These are phyloP conservation scores for Rutilus rutilus DNA, from an alignment of 2,113 vertebrate species.

Conservation along the genomic window DNA sequence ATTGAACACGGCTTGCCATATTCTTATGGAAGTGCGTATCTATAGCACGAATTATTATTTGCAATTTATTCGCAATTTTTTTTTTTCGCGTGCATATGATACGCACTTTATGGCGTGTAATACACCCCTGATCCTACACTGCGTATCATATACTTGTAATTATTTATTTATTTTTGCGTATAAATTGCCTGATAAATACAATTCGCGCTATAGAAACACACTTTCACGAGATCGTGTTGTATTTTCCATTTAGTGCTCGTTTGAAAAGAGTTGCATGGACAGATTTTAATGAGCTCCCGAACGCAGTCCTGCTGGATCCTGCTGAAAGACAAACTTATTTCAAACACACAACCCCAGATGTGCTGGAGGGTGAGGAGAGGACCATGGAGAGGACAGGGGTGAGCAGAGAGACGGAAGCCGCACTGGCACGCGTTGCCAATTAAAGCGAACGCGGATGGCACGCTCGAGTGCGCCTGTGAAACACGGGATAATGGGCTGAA, in stretches of 20 bases:
- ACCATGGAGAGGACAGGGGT: not conserved
- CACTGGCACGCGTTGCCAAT: conserved; percentile 47
- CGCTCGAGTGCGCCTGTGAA: conserved; percentile 43
- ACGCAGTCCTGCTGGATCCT: not conserved
- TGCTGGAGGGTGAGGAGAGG: conserved; percentile 8
- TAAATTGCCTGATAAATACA: too few relatives aligned
- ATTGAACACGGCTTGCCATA: too few relatives aligned
- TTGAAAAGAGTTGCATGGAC: not conserved
- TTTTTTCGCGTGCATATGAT: too few relatives aligned
- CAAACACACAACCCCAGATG: not conserved
- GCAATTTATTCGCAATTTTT: too few relatives aligned
- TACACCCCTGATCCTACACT: too few relatives aligned
- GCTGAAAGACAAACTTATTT: conserved; percentile 1
- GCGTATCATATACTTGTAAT: too few relatives aligned
- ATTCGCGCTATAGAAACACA: too few relatives aligned
- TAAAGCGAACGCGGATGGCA: conserved; percentile 37
- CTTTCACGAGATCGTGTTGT: too few relatives aligned
- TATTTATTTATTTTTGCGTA: too few relatives aligned
- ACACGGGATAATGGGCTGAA: conserved; percentile 39
- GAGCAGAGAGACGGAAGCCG: conserved; percentile 11
- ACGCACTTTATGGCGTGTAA: too few relatives aligned
- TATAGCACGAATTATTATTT: too few relatives aligned
- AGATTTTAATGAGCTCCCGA: conserved; percentile 37
- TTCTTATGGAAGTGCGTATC: too few relatives aligned
- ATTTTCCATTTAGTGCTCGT: not conserved